Conservation (phyloP, 2,797 vertebrate genomes). For the Chelon labrosus region DNA sequence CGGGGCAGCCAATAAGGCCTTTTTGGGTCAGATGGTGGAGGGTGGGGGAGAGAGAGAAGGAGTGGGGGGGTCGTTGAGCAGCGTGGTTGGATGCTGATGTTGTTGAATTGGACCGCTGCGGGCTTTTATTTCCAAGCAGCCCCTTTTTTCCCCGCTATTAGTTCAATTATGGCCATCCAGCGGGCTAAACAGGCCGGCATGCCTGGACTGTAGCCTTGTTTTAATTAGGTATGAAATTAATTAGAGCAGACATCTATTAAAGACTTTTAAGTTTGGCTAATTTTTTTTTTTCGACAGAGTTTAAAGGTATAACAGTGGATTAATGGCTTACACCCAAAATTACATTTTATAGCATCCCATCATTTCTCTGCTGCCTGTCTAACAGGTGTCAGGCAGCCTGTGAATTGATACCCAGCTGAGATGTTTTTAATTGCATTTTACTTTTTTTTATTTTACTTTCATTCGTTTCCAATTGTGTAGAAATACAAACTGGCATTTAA, state of each 20-base stretch:
- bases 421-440: too few relatives aligned
- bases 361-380: conserved; percentile 71
- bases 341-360: conserved; percentile 78
- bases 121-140: conserved; percentile 75
- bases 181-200: conserved; percentile 74
- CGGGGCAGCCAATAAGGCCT: conserved; percentile 79
- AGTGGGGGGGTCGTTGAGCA: conserved; percentile 6
- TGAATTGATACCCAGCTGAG: conserved; percentile 1
- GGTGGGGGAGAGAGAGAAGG: conserved; percentile 6
- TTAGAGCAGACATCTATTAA: conserved; percentile 85
- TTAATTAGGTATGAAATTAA: conserved; percentile 88
- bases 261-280: conserved; percentile 84
- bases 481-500: neutral
- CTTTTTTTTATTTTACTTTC: neutral
- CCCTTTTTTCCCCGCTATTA: conserved; percentile 72
- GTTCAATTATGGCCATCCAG: conserved; percentile 79
- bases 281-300: conserved; percentile 78
- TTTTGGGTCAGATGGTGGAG: conserved; percentile 76
- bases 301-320: conserved; percentile 87
- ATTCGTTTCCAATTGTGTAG: neutral
- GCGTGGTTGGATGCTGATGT: conserved; percentile 64
- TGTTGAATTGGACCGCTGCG: conserved; percentile 77
- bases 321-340: conserved; percentile 84
- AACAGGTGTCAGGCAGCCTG: conserved; percentile 73
- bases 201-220: conserved; percentile 75